phyloP scores from a whole-genome alignment of 2,888 invertebrate genomes.

The Caenorhabditis uteleia region DNA sequence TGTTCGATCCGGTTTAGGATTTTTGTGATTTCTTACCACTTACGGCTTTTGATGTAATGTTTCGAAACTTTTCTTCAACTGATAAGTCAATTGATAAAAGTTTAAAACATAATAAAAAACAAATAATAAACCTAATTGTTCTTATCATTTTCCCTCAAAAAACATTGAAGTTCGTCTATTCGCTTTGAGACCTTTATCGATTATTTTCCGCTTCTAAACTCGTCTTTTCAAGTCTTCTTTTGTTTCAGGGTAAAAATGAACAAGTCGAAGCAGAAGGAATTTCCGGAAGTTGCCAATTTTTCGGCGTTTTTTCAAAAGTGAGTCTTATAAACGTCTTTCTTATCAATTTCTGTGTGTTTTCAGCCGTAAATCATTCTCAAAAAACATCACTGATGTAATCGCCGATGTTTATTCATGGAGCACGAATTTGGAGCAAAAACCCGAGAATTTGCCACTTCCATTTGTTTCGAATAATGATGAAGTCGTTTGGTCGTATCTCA shows the following conservation, averaged over 20 bases:
- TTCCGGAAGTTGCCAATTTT: constrained; percentile 14
- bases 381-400: constrained; percentile 10
- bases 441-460: constrained; percentile 31
- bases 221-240: not conserved
- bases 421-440: constrained; percentile 14
- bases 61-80: too few relatives aligned
- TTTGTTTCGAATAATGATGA: constrained; percentile 38
- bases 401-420: constrained; percentile 31
- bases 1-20: too few relatives aligned
- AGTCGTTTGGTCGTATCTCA: constrained; percentile 39
- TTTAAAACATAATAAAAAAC: too few relatives aligned
- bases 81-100: too few relatives aligned
- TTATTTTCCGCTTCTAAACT: too few relatives aligned
- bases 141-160: too few relatives aligned
- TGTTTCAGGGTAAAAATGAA: constrained; percentile 8
- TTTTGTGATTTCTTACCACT: too few relatives aligned
- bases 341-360: not conserved
- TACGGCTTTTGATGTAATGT: too few relatives aligned
- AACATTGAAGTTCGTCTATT: too few relatives aligned
- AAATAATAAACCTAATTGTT: too few relatives aligned
- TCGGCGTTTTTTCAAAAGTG: constrained; percentile 25
- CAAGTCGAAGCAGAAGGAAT: constrained; percentile 12
- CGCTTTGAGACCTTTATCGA: too few relatives aligned
- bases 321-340: not conserved
- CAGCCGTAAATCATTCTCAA: constrained; percentile 17